Conservation (phyloP, 1,140 invertebrate species). For the Drosophila sp. region DNA sequence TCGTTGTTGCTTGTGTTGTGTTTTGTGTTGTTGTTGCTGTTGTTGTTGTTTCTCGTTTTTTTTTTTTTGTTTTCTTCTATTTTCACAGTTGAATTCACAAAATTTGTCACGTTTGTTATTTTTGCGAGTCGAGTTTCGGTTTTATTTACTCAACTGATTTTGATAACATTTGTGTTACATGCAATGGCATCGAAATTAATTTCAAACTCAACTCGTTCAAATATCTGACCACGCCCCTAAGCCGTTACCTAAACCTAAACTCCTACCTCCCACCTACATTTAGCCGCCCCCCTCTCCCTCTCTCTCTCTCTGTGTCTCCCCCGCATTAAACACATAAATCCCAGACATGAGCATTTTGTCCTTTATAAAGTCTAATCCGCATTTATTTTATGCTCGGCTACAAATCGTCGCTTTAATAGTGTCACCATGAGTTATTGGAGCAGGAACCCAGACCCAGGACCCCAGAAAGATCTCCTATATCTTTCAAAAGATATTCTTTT, state of each 20-base stretch:
- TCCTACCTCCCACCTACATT: not conserved
- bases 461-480: slow-evolving; percentile 5
- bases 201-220: slow-evolving; percentile 14
- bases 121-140: slow-evolving; percentile 65
- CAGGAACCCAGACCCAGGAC: slow-evolving; percentile 29
- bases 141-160: slow-evolving; percentile 83
- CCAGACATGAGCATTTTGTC: slow-evolving; percentile 81
- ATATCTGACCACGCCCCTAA: slow-evolving; percentile 15
- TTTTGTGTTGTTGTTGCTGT: slow-evolving; percentile 24
- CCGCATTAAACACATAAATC: slow-evolving; percentile 66
- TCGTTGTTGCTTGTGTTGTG: slow-evolving; percentile 15
- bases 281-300: not conserved
- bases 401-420: slow-evolving; percentile 83
- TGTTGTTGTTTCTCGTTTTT: slow-evolving; percentile 6
- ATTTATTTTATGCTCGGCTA: slow-evolving; percentile 83
- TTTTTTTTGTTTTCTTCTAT: slow-evolving; percentile 42
- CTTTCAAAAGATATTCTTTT: slow-evolving; percentile 1
- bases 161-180: slow-evolving; percentile 83
- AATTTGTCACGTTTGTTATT: slow-evolving; percentile 83
- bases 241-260: not conserved
- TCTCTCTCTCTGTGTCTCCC: not conserved
- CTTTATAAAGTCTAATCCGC: slow-evolving; percentile 83
- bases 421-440: slow-evolving; percentile 82
- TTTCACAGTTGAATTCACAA: slow-evolving; percentile 80
- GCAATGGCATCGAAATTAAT: slow-evolving; percentile 69